Evolutionary conservation across 2,888 invertebrate species (phyloP).

Genomic region (Drosophila demipolita): DNA sequence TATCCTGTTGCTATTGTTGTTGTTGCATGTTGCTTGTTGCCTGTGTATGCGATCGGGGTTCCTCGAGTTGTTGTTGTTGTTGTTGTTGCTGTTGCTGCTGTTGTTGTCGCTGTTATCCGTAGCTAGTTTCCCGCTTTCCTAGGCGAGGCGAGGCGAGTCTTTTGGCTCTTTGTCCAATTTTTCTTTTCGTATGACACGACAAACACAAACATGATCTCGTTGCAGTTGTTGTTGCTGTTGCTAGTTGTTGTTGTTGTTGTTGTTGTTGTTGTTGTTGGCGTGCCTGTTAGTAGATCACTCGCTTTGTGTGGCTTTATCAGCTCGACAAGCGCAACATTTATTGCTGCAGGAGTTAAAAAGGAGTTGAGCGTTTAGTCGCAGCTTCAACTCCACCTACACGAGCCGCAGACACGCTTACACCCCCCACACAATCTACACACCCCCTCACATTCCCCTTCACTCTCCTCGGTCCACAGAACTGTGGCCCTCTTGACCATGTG

Average conservation of each 20-base stretch:
- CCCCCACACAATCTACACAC: not conserved
- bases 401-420: slow-evolving; percentile 14
- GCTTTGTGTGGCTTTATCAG: slow-evolving; percentile 81
- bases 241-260: slow-evolving; percentile 40
- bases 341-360: slow-evolving; percentile 73
- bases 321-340: slow-evolving; percentile 76
- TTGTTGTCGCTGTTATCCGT: slow-evolving; percentile 45
- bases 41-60: slow-evolving; percentile 39
- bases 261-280: slow-evolving; percentile 56
- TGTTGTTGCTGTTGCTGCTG: slow-evolving; percentile 35
- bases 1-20: slow-evolving; percentile 31
- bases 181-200: slow-evolving; percentile 80
- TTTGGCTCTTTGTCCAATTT: slow-evolving; percentile 60
- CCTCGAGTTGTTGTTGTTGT: slow-evolving; percentile 33
- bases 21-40: slow-evolving; percentile 5
- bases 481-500: slow-evolving; percentile 81
- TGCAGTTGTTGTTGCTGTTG: slow-evolving; percentile 57
- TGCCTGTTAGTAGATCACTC: slow-evolving; percentile 79
- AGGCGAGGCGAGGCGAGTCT: slow-evolving; percentile 39
- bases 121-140: slow-evolving; percentile 27
- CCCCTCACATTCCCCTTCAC: not conserved
- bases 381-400: slow-evolving; percentile 70
- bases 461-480: slow-evolving; percentile 4
- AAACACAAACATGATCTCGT: slow-evolving; percentile 80
- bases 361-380: slow-evolving; percentile 65